A percentile compares a stretch with the other conserved stretches of the same genome.
These are phyloP conservation scores for Parotocinclus haroldoi DNA, from an alignment of 2,797 vertebrate genomes.

Conservation along the genomic window DNA sequence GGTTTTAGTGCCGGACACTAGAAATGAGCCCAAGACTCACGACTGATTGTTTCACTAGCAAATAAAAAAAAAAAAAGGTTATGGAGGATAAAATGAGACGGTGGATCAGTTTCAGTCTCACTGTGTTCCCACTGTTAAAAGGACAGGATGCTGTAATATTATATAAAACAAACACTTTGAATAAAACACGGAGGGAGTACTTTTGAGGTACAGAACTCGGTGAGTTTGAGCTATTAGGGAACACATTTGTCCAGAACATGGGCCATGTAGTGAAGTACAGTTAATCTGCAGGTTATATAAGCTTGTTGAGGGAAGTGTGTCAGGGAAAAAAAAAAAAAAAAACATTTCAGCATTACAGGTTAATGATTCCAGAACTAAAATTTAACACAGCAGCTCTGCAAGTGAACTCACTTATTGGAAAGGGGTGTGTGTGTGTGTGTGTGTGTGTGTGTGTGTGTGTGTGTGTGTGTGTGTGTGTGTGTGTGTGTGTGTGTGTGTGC, in stretches of 20 bases:
- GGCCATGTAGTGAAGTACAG: not conserved
- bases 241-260: not conserved
- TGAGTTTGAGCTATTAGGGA: not conserved
- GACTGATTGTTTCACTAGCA: no score
- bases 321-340: not conserved
- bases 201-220: not conserved
- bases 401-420: not conserved
- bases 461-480: not conserved
- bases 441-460: not conserved
- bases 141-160: no score
- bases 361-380: not conserved
- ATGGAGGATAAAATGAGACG: no score
- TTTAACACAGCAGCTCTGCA: not conserved
- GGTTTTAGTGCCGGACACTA: no score
- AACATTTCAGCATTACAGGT: not conserved
- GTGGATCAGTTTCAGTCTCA: no score
- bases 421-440: not conserved
- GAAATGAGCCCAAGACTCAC: no score
- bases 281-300: slow-evolving; percentile 9
- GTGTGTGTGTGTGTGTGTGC: not conserved
- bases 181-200: not conserved
- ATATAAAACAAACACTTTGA: not conserved
- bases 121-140: no score
- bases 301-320: not conserved
- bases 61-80: no score